Evolutionary conservation across 2,113 vertebrate species (phyloP).

Genomic region (Callopanchax toddi): DNA sequence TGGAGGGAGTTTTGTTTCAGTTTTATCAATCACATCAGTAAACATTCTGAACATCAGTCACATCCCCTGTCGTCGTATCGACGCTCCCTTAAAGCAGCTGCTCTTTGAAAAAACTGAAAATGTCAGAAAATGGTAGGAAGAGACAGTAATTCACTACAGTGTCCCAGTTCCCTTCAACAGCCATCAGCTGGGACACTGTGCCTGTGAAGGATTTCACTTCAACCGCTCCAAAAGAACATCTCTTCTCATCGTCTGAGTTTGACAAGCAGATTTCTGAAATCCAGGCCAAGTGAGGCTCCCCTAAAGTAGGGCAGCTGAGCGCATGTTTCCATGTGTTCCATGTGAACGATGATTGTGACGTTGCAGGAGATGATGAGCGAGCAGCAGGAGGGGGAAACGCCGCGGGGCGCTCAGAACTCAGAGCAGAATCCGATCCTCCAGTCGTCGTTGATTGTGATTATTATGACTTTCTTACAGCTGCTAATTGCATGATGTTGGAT

Average conservation of each 20-base stretch:
- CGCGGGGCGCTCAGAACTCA: background rate
- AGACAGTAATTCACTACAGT: background rate
- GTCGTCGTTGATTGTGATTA: background rate
- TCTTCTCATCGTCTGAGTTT: background rate
- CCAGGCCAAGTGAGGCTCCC: background rate
- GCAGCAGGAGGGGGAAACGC: background rate
- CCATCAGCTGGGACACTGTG: background rate
- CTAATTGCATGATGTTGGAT: background rate
- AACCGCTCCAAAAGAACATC: too few relatives aligned
- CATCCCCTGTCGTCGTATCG: too few relatives aligned
- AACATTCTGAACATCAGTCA: background rate
- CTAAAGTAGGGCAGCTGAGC: background rate
- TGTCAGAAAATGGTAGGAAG: too few relatives aligned
- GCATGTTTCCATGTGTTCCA: background rate
- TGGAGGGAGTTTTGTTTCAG: too few relatives aligned
- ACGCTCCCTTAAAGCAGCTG: too few relatives aligned
- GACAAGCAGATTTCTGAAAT: background rate
- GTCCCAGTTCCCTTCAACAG: background rate
- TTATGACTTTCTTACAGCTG: background rate
- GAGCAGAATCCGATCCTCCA: background rate
- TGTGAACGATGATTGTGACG: background rate
- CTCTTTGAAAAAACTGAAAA: too few relatives aligned
- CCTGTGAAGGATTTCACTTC: too few relatives aligned
- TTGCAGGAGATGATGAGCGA: background rate
- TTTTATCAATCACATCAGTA: too few relatives aligned